Evolutionary conservation across 2,888 invertebrate genomes (phyloP).

Genomic region (Lithophane semibrunnea): DNA sequence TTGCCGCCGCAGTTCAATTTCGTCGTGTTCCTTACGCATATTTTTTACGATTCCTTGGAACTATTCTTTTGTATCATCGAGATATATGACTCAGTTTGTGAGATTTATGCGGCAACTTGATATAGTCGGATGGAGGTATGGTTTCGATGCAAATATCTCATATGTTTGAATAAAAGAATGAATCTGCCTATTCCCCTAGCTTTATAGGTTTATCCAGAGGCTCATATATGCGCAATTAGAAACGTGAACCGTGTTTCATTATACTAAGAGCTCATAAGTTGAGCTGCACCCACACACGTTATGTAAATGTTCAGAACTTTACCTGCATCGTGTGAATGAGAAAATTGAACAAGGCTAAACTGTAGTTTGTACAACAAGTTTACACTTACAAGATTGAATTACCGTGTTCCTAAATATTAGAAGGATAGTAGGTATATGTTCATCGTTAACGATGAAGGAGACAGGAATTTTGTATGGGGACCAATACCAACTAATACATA

Average conservation of each 20-base stretch:
- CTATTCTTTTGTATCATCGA: slow-evolving; percentile 61
- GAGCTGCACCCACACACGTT: slow-evolving; percentile 49
- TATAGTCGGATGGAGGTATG: slow-evolving; percentile 31
- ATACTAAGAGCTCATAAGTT: slow-evolving; percentile 60
- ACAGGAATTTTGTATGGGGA: too few relatives aligned
- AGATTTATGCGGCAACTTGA: slow-evolving; percentile 61
- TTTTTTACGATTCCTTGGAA: slow-evolving; percentile 59
- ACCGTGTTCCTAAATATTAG: slow-evolving; percentile 1
- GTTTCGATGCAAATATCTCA: slow-evolving; percentile 45
- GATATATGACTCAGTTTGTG: slow-evolving; percentile 57
- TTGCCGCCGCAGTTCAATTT: slow-evolving; percentile 63
- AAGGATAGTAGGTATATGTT: neutral
- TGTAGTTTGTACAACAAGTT: slow-evolving; percentile 16
- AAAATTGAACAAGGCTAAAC: slow-evolving; percentile 26
- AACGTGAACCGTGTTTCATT: slow-evolving; percentile 55
- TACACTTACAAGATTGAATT: slow-evolving; percentile 8
- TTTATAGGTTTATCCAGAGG: neutral
- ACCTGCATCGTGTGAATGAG: slow-evolving; percentile 37
- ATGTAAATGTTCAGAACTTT: slow-evolving; percentile 54
- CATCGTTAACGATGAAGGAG: neutral
- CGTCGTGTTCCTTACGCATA: slow-evolving; percentile 55
- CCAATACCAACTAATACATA: neutral
- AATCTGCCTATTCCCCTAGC: neutral
- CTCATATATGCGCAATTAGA: slow-evolving; percentile 47
- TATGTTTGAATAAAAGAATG: slow-evolving; percentile 1